Base-by-base conservation (phyloP, 2,888 invertebrate genomes). In the Pristionchus mayeri region DNA sequence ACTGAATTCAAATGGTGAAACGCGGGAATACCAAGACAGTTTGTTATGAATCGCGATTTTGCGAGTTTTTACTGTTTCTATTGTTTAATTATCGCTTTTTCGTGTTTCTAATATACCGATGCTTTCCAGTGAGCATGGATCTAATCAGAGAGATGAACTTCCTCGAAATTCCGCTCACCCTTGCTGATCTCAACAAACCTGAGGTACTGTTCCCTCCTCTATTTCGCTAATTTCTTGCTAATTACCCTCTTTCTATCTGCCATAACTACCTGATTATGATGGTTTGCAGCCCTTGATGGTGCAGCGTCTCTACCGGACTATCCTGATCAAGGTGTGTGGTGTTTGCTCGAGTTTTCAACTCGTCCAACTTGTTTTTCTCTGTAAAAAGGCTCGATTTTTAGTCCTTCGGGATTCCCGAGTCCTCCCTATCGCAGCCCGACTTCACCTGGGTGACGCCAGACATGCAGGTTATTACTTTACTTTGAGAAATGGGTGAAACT, bases 321-420 rank as follows among this genome's bases (percentile, higher is more conserved):
- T 67, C 18, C 67, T 67, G 18, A 18, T 67, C 37, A 67, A 67
- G 40, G 67, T 67, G 2, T 21, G 40, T 37, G 4, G 13, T 21
- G 3, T 67, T 67, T 2, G 1, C 4, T 44, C 44, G 7, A 6
- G 13, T 21, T 16, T 54, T 18, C 54, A 54, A 6, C 44, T 54
- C 16, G 4, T 54, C 54, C 13, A 54, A 54, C 21, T 18, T 54
- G 4, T 54, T n/a, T 9, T 4, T 54, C n/a, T 16, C 16, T 54
- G 4, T 40, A 40, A 37, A 40, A 67, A n/a, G 13, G 7, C n/a
- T 4, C 21, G 11, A 16, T 67, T 34, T 18, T 3, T n/a, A 67
- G 67, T 16, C 3, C 40, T 67, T 67, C 67, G 67, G 67, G 18
- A 67, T 67, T n/a, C 67, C 67, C 37, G 67, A 67, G 21, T 16